Percentiles rank a stretch among this genome's conserved stretches.
Conservation (phyloP, 2,797 vertebrate genomes). For the Siniperca undulata region DNA sequence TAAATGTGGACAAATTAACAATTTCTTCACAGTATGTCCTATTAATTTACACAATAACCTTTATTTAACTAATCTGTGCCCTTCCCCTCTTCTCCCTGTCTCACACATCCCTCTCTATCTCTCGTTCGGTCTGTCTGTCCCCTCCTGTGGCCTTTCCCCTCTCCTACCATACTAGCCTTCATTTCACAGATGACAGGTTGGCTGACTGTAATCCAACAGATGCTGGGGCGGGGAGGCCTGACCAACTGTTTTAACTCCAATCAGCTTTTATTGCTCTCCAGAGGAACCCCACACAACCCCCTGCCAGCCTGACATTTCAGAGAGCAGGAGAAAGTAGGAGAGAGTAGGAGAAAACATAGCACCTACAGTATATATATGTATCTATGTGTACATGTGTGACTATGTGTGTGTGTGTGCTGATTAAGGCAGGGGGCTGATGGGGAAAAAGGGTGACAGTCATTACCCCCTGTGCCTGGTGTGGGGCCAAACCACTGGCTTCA, state of each 20-base stretch:
- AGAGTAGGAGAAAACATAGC: constrained; percentile 36
- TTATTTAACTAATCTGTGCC: constrained; percentile 26
- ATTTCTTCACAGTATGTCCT: not conserved
- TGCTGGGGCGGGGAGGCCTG: constrained; percentile 76
- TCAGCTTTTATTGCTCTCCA: constrained; percentile 84
- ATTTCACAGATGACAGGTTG: constrained; percentile 87
- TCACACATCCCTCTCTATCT: constrained; percentile 38
- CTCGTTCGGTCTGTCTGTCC: constrained; percentile 43
- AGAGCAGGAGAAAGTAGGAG: constrained; percentile 37
- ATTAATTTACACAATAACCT: constrained; percentile 39
- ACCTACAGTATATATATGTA: constrained; percentile 14
- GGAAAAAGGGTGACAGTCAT: constrained; percentile 70
- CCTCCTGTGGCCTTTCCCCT: constrained; percentile 72
- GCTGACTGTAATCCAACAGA: constrained; percentile 81
- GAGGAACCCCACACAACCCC: constrained; percentile 70
- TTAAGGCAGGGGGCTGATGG: constrained; percentile 65
- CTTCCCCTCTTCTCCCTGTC: not conserved
- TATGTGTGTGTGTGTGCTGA: constrained; percentile 40
- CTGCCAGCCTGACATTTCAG: constrained; percentile 73
- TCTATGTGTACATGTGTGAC: constrained; percentile 18
- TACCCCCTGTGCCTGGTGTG: constrained; percentile 69
- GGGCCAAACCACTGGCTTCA: constrained; percentile 75
- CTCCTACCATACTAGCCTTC: constrained; percentile 71
- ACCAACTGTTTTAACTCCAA: constrained; percentile 85
- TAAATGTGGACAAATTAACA: constrained; percentile 2